These are phyloP conservation scores for Dasyurus viverrinus DNA, from an alignment of 2,113 vertebrate genomes.

Conservation along the genomic window DNA sequence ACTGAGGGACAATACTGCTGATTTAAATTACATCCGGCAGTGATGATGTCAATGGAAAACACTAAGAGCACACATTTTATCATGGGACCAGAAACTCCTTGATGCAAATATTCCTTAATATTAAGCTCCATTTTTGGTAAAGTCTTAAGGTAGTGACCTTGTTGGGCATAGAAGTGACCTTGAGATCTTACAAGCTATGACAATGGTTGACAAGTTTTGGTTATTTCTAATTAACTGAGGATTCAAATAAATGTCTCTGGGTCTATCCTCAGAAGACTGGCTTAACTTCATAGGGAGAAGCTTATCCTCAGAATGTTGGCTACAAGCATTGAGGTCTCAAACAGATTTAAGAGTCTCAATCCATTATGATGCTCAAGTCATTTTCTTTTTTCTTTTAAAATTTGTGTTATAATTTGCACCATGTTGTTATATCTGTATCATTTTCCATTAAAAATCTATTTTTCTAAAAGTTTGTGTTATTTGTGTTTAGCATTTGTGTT, in stretches of 20 bases:
- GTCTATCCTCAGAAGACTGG: neutral
- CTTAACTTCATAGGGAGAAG: neutral
- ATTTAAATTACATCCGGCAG: neutral
- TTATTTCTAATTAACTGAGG: neutral
- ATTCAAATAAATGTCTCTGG: neutral
- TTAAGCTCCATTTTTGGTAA: constrained; percentile 49
- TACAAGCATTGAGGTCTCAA: neutral
- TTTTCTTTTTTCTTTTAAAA: neutral
- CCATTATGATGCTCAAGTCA: neutral
- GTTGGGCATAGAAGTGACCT: neutral
- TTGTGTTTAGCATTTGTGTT: neutral
- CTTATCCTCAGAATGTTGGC: neutral
- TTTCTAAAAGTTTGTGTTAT: neutral
- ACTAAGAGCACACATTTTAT: neutral
- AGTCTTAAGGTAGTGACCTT: constrained; percentile 9
- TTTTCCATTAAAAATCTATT: neutral
- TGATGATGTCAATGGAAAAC: neutral
- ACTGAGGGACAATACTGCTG: neutral
- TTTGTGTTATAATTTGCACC: neutral
- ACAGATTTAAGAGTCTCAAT: neutral
- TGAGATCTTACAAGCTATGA: neutral
- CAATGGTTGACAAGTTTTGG: neutral
- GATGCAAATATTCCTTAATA: constrained; percentile 24
- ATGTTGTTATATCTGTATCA: neutral
- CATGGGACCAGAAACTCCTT: constrained; percentile 16